Conservation (phyloP, 1,140 invertebrate species). For the Drosophila elegans region DNA sequence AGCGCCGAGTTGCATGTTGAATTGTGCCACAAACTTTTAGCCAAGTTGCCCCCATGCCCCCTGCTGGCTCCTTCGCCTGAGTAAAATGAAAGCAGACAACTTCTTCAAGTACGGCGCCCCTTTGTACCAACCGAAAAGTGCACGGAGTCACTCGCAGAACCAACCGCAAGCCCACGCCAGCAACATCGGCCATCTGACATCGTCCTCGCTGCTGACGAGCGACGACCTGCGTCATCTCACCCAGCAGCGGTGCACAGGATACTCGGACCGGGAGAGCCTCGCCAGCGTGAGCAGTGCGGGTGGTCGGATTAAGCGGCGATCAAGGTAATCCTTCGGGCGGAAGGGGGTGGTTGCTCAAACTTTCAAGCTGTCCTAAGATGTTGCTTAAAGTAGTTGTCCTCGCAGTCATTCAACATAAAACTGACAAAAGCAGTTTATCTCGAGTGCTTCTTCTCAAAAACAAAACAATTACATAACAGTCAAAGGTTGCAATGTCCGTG, state of each 20-base stretch:
- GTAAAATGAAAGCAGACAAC: slow-evolving; percentile 84
- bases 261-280: slow-evolving; percentile 73
- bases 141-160: slow-evolving; percentile 63
- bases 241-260: slow-evolving; percentile 41
- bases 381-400: neutral
- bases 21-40: slow-evolving; percentile 59
- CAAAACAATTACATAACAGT: slow-evolving; percentile 25
- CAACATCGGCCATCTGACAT: slow-evolving; percentile 44
- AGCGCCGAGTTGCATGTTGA: slow-evolving; percentile 63
- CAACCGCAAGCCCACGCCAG: slow-evolving; percentile 59
- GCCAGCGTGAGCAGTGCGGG: slow-evolving; percentile 65
- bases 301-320: slow-evolving; percentile 61
- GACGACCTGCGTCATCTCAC: slow-evolving; percentile 66
- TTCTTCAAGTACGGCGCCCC: slow-evolving; percentile 73
- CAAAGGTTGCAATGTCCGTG: neutral
- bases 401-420: neutral
- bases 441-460: neutral
- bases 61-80: neutral
- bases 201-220: slow-evolving; percentile 54
- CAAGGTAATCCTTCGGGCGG: slow-evolving; percentile 43
- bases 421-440: slow-evolving; percentile 29
- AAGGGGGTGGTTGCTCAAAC: neutral
- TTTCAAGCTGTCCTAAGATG: slow-evolving; percentile 7
- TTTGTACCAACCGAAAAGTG: slow-evolving; percentile 75
- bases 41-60: slow-evolving; percentile 11